Conservation (phyloP, 2,113 vertebrate genomes). For the Tiliqua scincoides region DNA sequence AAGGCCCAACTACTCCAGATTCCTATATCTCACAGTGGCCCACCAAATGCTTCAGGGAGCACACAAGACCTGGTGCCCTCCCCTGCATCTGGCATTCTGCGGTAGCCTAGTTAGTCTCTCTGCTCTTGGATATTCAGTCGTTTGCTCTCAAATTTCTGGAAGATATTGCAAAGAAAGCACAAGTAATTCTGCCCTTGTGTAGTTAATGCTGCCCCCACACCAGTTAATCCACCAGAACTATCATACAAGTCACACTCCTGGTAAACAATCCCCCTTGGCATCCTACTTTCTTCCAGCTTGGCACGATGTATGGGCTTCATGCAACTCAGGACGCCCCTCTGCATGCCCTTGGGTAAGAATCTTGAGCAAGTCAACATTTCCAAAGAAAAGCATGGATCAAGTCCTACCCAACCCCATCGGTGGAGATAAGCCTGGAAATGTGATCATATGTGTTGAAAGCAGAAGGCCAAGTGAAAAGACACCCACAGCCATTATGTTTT, state of each 20-base stretch:
- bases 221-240: background rate
- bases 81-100: too few species aligned
- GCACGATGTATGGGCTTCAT: background rate
- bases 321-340: background rate
- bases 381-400: background rate
- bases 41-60: too few species aligned
- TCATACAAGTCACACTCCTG: background rate
- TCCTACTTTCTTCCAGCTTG: too few species aligned
- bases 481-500: background rate
- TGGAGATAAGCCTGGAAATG: background rate
- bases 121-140: too few species aligned
- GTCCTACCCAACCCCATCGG: background rate
- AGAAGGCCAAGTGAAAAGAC: constrained; percentile 1
- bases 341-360: background rate
- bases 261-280: background rate
- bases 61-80: too few species aligned
- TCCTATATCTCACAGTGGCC: too few species aligned
- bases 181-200: background rate
- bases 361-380: background rate
- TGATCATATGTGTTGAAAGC: background rate
- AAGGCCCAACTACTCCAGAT: too few species aligned
- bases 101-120: too few species aligned
- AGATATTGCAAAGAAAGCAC: background rate
- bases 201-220: background rate
- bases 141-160: background rate